Evolutionary conservation across 2,113 vertebrate genomes (phyloP), one percentile per base, ranked within the genome.

Genomic region (Lepisosteus oculatus): DNA sequence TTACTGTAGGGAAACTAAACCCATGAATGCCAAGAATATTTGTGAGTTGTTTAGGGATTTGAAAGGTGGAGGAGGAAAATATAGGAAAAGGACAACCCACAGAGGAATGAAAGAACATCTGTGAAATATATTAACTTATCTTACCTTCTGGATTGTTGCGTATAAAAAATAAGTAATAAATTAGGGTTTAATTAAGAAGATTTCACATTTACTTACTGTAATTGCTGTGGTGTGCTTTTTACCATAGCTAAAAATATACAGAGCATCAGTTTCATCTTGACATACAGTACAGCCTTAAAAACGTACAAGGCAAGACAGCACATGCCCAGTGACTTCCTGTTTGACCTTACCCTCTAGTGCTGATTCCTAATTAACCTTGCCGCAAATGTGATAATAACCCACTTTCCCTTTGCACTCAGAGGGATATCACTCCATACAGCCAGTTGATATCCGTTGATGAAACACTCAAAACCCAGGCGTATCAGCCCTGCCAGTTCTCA

Each of bases 111-210:
- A 6, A 6, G 29, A 69, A 56, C 67, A 69, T 44, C 15, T 41
- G 14, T 7, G 55, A 69, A 69, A 69, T 69, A 47, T 29, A 69
- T 43, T 59, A 59, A 29, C 17, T 44, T 14, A 14, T 4, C 55
- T 69, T 55, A 51, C 29, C 43, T 57, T 51, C 55, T 43, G 29
- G 29, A 29, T 29, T 29, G 29, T 29, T 29, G 29, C 2, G 29
- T 29, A 29, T 29, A 29, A 29, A 29, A 29, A 29, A 29, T 0
- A 29, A 29, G 29, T 29, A 8, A 17, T 42, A 68, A 56, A 56
- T 68, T 55, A 56, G 14, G 29, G 41, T 59, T 69, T 69, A 69
- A 69, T 69, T 59, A 55, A 69, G 59, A 69, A 41, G 68, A 54
- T 59, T 69, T 55, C 41, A 12, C 43, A 12, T 13, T 61, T 69